These are phyloP conservation scores for Rhabditoides inermis DNA, from an alignment of 2,888 invertebrate species.

Conservation along the genomic window DNA sequence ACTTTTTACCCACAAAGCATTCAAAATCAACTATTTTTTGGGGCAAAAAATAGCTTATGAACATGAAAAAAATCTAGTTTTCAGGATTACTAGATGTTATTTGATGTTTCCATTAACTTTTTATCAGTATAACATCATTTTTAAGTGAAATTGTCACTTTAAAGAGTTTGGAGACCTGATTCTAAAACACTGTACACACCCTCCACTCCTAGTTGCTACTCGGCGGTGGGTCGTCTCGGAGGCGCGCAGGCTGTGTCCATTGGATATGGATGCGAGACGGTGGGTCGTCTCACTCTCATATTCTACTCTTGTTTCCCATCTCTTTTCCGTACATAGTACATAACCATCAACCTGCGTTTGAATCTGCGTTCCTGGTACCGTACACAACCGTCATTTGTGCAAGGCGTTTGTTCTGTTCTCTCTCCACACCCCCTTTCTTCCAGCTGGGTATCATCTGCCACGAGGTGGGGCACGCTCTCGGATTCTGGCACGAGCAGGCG, in stretches of 20 bases:
- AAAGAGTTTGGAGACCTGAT: neutral
- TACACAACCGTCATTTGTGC: too few species aligned
- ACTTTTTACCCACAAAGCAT: too few species aligned
- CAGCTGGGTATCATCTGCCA: slow-evolving; percentile 34
- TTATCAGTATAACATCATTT: too few species aligned
- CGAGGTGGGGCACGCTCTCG: slow-evolving; percentile 34
- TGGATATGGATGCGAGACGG: slow-evolving; percentile 34
- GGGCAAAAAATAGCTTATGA: neutral
- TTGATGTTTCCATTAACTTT: too few species aligned
- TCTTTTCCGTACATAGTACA: neutral
- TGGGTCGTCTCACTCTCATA: too few species aligned
- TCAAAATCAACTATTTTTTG: too few species aligned
- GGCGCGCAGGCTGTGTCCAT: slow-evolving; percentile 34
- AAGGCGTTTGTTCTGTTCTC: too few species aligned
- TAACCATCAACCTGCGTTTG: too few species aligned
- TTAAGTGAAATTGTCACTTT: neutral
- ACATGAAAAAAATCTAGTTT: neutral
- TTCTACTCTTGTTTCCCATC: neutral
- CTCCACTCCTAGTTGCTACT: slow-evolving; percentile 28
- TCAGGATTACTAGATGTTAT: neutral
- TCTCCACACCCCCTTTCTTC: too few species aligned
- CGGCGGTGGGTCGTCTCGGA: slow-evolving; percentile 31
- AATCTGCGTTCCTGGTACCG: too few species aligned
- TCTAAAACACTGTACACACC: neutral
- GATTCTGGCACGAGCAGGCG: slow-evolving; percentile 41